phyloP scores from a whole-genome alignment of 30 jellyfish, hydroid and myxozoan species.

The Nemopilema nomurai region DNA sequence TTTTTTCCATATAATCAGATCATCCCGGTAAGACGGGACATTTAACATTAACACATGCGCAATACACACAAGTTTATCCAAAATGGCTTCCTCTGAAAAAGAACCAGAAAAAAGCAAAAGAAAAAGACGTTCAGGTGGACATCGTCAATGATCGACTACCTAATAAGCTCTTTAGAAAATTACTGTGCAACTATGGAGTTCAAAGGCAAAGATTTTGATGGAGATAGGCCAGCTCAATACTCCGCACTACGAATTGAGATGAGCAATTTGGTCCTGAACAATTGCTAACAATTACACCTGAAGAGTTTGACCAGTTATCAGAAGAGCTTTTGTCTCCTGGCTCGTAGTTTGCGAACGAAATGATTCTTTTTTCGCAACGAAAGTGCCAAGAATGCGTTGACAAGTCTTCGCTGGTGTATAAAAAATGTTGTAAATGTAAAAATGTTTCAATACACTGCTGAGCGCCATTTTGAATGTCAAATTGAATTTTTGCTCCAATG shows the following conservation, averaged over 20 bases:
- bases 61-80: conserved; percentile 10
- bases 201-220: conserved; percentile 55
- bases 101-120: conserved; percentile 5
- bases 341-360: no score
- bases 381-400: no score
- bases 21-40: conserved; percentile 15
- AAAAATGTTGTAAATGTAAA: no score
- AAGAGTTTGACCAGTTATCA: conserved; percentile 15
- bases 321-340: no score
- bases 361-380: no score
- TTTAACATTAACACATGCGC: background rate
- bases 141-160: conserved; percentile 33
- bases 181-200: conserved; percentile 37
- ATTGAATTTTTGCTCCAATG: no score
- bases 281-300: conserved; percentile 10
- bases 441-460: no score
- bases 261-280: conserved; percentile 44
- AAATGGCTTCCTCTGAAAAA: background rate
- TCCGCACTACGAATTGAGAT: conserved; percentile 33
- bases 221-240: conserved; percentile 58
- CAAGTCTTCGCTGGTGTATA: no score
- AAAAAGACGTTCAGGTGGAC: conserved; percentile 50
- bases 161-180: conserved; percentile 24
- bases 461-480: no score
- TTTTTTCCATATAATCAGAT: conserved; percentile 1